Evolutionary conservation across 2,113 vertebrate genomes (phyloP).

Genomic region (Microcebus griseorufus): DNA sequence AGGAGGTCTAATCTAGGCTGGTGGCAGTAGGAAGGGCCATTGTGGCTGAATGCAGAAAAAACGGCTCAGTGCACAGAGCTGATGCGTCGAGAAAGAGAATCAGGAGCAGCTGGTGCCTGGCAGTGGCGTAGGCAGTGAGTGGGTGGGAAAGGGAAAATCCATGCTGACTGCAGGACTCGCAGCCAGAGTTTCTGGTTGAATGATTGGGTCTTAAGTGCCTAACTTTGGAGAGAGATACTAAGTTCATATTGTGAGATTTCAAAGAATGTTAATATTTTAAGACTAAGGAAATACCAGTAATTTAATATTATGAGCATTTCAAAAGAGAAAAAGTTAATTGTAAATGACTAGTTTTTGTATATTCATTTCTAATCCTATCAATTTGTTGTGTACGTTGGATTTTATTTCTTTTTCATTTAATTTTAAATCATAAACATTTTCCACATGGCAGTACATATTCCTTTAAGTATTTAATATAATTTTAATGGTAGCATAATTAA

Average conservation of each 20-base stretch:
- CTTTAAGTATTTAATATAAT: neutral
- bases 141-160: neutral
- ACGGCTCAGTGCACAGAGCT: neutral
- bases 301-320: neutral
- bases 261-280: neutral
- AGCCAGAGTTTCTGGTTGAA: neutral
- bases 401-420: conserved; percentile 2
- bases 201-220: neutral
- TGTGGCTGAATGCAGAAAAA: neutral
- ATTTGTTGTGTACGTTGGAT: neutral
- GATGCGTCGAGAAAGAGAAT: neutral
- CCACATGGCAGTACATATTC: neutral
- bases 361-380: neutral
- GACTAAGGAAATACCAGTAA: neutral
- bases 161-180: neutral
- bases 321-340: neutral
- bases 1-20: neutral
- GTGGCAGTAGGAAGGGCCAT: neutral
- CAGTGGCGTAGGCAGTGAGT: neutral
- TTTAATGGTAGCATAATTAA: conserved; percentile 7
- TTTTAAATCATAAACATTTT: neutral
- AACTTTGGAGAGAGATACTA: neutral
- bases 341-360: neutral
- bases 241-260: neutral
- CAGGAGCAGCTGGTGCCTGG: neutral